phyloP scores from a whole-genome alignment of 2,797 vertebrate genomes.

The Trichosurus vulpecula region DNA sequence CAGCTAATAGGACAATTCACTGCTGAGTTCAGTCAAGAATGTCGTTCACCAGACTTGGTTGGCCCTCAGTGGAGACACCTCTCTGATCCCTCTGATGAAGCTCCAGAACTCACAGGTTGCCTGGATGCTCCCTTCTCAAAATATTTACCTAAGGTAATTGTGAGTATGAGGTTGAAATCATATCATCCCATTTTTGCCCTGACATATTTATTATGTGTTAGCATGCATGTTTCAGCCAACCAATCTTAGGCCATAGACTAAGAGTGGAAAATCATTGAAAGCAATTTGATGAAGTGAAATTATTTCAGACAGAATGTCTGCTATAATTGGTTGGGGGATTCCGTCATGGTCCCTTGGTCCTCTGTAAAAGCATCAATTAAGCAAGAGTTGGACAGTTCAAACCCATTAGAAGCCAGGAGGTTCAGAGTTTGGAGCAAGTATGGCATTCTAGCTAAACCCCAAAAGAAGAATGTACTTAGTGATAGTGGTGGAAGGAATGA shows the following conservation, averaged over 20 bases:
- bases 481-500: background rate
- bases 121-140: background rate
- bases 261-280: background rate
- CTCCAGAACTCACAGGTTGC: background rate
- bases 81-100: background rate
- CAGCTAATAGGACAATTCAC: background rate
- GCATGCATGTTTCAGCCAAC: background rate
- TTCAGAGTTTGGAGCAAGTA: background rate
- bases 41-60: background rate
- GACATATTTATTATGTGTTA: background rate
- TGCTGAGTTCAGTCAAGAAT: background rate
- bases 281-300: background rate
- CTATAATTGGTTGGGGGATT: background rate
- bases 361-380: background rate
- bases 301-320: background rate
- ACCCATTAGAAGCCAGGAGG: background rate
- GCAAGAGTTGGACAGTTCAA: background rate
- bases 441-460: background rate
- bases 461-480: background rate
- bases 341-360: background rate
- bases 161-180: background rate
- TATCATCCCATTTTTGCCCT: background rate
- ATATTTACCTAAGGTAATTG: background rate
- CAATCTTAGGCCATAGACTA: background rate
- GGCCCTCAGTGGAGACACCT: background rate